Evolutionary conservation across 2,888 invertebrate species (phyloP).

Genomic region (Dusona sp.): DNA sequence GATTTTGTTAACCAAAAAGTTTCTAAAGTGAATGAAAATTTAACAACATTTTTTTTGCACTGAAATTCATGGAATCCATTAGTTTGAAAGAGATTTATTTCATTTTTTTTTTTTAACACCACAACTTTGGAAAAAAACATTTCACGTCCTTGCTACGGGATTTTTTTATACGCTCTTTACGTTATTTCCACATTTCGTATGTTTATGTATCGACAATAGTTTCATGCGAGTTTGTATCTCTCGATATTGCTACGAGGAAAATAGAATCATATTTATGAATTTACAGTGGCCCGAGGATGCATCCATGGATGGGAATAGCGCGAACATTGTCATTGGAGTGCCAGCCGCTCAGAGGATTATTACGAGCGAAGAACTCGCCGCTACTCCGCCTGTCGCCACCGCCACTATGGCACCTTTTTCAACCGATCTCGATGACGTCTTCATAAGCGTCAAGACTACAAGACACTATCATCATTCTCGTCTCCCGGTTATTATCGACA

Average conservation of each 20-base stretch:
- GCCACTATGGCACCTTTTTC: slow-evolving; percentile 87
- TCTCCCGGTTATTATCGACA: slow-evolving; percentile 94
- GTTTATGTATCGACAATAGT: not conserved
- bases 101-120: no score
- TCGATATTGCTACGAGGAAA: not conserved
- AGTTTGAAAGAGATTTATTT: no score
- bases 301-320: slow-evolving; percentile 70
- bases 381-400: slow-evolving; percentile 82
- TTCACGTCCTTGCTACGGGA: not conserved
- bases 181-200: not conserved
- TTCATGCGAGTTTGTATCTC: not conserved
- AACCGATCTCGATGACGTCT: slow-evolving; percentile 93
- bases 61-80: no score
- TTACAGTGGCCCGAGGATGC: slow-evolving; percentile 76
- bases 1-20: no score
- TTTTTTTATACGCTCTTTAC: no score
- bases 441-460: slow-evolving; percentile 98
- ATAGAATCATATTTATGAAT: slow-evolving; percentile 33
- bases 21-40: no score
- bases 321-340: slow-evolving; percentile 74
- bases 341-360: slow-evolving; percentile 72
- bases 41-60: no score
- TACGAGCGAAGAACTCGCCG: slow-evolving; percentile 78
- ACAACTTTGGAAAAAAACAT: no score
- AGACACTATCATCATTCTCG: slow-evolving; percentile 94